Percentiles rank a stretch among this genome's conserved stretches.
Evolutionary conservation across 2,888 invertebrate species (phyloP).

Genomic region (Strigamia crassipes): DNA sequence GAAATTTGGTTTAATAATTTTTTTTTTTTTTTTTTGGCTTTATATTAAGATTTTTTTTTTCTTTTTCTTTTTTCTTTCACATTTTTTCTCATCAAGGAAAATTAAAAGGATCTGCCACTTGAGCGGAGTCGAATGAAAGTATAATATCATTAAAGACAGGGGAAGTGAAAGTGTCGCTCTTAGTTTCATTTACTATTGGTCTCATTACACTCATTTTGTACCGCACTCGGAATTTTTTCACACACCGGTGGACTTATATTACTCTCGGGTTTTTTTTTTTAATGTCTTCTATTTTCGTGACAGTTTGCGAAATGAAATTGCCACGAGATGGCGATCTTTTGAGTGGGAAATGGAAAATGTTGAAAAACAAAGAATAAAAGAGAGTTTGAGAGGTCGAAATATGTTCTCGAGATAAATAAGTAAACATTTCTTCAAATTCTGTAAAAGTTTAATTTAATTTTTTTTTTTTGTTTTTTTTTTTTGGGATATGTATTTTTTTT

Average conservation of each 20-base stretch:
- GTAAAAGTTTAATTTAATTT: not conserved
- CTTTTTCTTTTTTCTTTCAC: not conserved
- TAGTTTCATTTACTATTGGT: constrained; percentile 28
- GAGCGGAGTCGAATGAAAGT: constrained; percentile 5
- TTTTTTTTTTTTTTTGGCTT: not conserved
- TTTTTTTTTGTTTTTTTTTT: not conserved
- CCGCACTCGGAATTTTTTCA: constrained; percentile 18
- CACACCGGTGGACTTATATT: constrained; percentile 17
- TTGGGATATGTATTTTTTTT: not conserved
- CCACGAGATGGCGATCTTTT: constrained; percentile 7
- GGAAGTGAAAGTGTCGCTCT: constrained; percentile 20
- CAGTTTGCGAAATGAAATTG: constrained; percentile 26
- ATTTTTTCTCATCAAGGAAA: constrained; percentile 11
- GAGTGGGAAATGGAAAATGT: not conserved
- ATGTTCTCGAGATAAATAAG: not conserved
- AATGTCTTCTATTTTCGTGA: not conserved
- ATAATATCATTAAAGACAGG: constrained; percentile 28
- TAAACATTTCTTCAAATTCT: not conserved
- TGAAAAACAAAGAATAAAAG: not conserved
- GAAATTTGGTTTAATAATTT: not conserved
- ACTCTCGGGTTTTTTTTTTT: not conserved
- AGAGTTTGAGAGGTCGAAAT: not conserved
- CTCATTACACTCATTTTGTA: constrained; percentile 32
- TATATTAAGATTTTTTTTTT: not conserved
- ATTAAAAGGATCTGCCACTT: not conserved